A percentile compares a stretch with the other conserved stretches of the same genome.
Conservation (phyloP, 2,888 invertebrate species). For the Eupithecia inturbata region DNA sequence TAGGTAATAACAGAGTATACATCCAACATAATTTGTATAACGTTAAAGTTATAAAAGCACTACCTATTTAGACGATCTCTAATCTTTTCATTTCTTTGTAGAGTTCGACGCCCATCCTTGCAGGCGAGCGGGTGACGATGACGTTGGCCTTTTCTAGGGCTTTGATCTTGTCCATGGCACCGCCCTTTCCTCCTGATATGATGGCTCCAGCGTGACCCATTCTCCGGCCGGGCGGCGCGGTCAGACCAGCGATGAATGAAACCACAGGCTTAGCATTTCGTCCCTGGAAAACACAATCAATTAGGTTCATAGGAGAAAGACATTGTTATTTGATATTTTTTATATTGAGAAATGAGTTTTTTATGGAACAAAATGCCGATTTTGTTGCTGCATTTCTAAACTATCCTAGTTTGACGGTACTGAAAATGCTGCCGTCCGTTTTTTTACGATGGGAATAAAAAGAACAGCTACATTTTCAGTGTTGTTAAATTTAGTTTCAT, state of each 20-base stretch:
- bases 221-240: constrained; percentile 98
- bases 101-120: constrained; percentile 96
- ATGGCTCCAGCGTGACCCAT: constrained; percentile 99
- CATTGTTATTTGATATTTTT: no score
- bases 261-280: constrained; percentile 97
- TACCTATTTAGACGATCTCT: constrained; percentile 83
- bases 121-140: constrained; percentile 97
- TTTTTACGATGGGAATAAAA: background rate
- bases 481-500: no score
- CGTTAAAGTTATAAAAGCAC: constrained; percentile 38
- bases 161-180: constrained; percentile 98
- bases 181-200: constrained; percentile 99
- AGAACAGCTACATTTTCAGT: no score
- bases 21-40: constrained; percentile 50
- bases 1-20: constrained; percentile 64
- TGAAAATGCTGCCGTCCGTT: background rate
- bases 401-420: no score
- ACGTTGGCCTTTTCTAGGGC: constrained; percentile 97
- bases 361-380: background rate
- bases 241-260: constrained; percentile 98
- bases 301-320: background rate
- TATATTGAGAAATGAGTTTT: background rate
- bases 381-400: no score
- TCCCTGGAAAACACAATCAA: constrained; percentile 83
- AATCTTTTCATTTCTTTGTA: constrained; percentile 94